phyloP scores from a whole-genome alignment of 1,140 invertebrate genomes.

The Ladona fulva region DNA sequence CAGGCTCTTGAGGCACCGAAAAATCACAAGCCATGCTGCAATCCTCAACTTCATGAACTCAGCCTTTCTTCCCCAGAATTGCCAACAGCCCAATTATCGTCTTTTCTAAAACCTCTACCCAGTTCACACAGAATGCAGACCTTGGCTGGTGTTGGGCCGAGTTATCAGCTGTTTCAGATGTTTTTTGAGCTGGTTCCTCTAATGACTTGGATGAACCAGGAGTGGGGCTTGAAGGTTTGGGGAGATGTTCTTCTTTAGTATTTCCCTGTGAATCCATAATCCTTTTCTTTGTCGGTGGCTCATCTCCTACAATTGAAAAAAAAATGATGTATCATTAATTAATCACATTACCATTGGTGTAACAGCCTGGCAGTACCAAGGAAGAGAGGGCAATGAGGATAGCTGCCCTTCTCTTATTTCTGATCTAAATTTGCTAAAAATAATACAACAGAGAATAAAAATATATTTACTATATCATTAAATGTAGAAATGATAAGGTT shows the following conservation, averaged over 20 bases:
- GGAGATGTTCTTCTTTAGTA: background rate
- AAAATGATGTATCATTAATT: no score
- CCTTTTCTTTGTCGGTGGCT: background rate
- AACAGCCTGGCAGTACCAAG: no score
- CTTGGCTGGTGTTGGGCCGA: background rate
- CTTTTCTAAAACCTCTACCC: slow-evolving; percentile 11
- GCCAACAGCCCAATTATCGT: background rate
- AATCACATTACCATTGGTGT: no score
- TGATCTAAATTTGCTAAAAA: no score
- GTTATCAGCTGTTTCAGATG: background rate
- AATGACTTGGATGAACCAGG: background rate
- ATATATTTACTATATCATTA: no score
- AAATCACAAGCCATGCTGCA: background rate
- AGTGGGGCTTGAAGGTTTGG: no score
- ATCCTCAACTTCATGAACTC: background rate
- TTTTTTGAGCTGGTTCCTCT: background rate
- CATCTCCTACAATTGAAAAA: no score
- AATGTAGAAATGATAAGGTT: no score
- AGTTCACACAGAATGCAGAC: slow-evolving; percentile 1
- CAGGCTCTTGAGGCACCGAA: background rate
- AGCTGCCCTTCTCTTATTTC: no score
- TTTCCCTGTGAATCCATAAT: background rate
- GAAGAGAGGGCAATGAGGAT: no score
- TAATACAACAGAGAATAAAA: no score
- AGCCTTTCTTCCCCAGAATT: slow-evolving; percentile 12